Evolutionary conservation across 2,113 vertebrate species (phyloP), one percentile per base, ranked within the genome.

Genomic region (Ptychochromis oligacanthus): DNA sequence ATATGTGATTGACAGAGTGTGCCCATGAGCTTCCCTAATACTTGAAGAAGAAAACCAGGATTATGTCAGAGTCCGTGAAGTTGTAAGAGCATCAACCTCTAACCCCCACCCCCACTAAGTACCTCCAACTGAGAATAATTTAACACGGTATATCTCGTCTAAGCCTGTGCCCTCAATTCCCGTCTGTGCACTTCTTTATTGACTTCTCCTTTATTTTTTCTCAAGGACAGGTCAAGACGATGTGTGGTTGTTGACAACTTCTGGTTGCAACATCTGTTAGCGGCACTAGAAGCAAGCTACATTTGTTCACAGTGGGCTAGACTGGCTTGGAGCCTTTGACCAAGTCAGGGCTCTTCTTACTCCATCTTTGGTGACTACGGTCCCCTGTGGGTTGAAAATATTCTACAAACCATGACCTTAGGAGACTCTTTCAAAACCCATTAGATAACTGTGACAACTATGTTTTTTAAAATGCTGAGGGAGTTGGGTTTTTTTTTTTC

Each of bases 131-230:
- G 90, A 82, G 87, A 92, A 92, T 92, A 77, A 94, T 90, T 91
- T 84, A 91, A 90, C 76, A 88, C 43, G 36, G 89, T 65, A 78
- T 82, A 65, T 85, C 83, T 90, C 38, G 20, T 93, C 88, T 94
- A 91, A 94, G 92, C 91, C 58, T 75, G 12, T 91, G 94, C 87
- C 92, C 92, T 93, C 89, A 94, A 93, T 92, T 84, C 92, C 93
- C 90, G 75, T 94, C 91, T 94, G 92, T 91, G 91, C 74, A 52
- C 59, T 26, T 83, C 82, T 87, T 89, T 91, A 91, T 92, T 90
- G 58, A 89, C 84, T 87, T 91, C 75, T 80, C 43, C 24, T 64
- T 75, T 79, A 58, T 67, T 28, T 34, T 80, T 52, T 52, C 15
- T 90, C 34, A 82, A 86, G 85, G 85, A 84, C 84, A 84, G 82